Evolutionary conservation across 2,888 invertebrate genomes (phyloP).

Genomic region (Megaustenia siamemsis): DNA sequence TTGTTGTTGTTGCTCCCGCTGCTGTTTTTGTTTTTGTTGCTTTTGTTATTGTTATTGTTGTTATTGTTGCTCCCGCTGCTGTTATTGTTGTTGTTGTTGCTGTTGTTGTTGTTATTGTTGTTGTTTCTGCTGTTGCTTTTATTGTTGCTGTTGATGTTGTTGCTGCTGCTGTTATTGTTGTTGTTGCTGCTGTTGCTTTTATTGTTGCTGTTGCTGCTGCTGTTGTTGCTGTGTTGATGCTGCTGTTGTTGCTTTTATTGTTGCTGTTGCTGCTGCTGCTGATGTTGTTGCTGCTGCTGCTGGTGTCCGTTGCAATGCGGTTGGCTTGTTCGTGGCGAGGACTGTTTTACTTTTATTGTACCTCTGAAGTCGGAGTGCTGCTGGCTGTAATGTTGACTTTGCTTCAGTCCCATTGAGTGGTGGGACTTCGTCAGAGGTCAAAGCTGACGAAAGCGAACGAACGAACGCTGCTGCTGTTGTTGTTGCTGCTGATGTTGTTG

Average conservation of each 20-base stretch:
- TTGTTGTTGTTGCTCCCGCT: too few relatives aligned
- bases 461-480: too few relatives aligned
- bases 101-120: background rate
- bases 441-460: too few relatives aligned
- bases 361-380: background rate
- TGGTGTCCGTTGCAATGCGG: background rate
- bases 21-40: too few relatives aligned
- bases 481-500: conserved; percentile 26
- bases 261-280: background rate
- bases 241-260: conserved; percentile 3
- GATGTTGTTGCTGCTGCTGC: conserved; percentile 18
- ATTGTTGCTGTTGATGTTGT: background rate
- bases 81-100: conserved; percentile 3
- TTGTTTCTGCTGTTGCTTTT: background rate
- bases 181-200: background rate
- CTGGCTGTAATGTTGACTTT: background rate
- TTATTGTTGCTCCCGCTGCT: background rate
- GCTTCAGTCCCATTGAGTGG: too few relatives aligned
- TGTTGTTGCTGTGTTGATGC: conserved; percentile 5
- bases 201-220: background rate
- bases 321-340: background rate
- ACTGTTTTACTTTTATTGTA: conserved; percentile 3
- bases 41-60: background rate
- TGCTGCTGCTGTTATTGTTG: background rate
- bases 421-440: too few relatives aligned